These are phyloP conservation scores for Chaetophractus vellerosus DNA, from an alignment of 2,797 vertebrate genomes.

Conservation along the genomic window DNA sequence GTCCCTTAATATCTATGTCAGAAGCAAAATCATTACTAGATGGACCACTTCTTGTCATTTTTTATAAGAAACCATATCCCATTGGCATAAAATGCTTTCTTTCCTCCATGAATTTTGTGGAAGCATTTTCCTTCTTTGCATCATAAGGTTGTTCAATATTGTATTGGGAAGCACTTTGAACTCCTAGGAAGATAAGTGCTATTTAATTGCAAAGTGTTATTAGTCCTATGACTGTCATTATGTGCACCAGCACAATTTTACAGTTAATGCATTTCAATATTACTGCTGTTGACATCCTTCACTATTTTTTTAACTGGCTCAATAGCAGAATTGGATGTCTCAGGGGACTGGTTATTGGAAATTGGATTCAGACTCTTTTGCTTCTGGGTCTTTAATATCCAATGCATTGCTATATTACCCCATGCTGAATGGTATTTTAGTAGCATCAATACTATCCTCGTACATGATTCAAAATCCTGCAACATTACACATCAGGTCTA, in stretches of 20 bases:
- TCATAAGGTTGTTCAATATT: slow-evolving; percentile 69
- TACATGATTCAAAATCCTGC: not conserved
- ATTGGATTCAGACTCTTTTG: slow-evolving; percentile 76
- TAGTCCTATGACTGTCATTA: slow-evolving; percentile 78
- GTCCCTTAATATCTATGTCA: not conserved
- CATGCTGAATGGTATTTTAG: slow-evolving; percentile 62
- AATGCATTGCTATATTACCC: slow-evolving; percentile 21
- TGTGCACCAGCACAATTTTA: slow-evolving; percentile 69
- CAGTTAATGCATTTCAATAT: slow-evolving; percentile 83
- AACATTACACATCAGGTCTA: slow-evolving; percentile 38
- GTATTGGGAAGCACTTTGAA: slow-evolving; percentile 80
- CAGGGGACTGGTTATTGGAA: slow-evolving; percentile 78
- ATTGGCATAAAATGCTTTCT: not conserved
- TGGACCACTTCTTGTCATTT: not conserved
- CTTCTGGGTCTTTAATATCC: slow-evolving; percentile 75
- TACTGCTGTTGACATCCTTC: slow-evolving; percentile 77
- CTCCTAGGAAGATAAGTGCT: slow-evolving; percentile 79
- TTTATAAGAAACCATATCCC: not conserved
- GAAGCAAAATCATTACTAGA: not conserved
- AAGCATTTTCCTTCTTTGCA: slow-evolving; percentile 32
- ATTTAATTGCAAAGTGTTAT: slow-evolving; percentile 84
- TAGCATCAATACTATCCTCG: slow-evolving; percentile 63
- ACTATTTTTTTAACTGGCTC: slow-evolving; percentile 65
- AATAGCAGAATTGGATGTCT: slow-evolving; percentile 67
- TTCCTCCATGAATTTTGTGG: slow-evolving; percentile 19